These are phyloP conservation scores for Agrilus mali DNA, from an alignment of 2,888 invertebrate species.

Conservation along the genomic window DNA sequence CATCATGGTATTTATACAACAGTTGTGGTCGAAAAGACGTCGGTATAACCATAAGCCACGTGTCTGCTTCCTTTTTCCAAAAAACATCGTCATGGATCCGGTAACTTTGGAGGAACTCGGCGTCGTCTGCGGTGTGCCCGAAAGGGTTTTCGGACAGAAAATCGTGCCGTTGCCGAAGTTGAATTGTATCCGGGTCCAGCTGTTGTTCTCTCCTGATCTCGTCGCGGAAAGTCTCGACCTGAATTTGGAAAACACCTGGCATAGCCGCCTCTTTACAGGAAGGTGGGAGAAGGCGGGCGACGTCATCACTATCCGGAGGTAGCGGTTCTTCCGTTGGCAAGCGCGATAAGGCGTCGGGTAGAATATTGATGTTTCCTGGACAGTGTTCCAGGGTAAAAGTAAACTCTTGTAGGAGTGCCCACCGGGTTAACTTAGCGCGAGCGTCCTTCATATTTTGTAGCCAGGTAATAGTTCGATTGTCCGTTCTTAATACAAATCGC, in stretches of 20 bases:
- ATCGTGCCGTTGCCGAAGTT: no score
- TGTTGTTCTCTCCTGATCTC: no score
- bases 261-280: background rate
- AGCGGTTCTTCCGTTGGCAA: slow-evolving; percentile 4
- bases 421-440: slow-evolving; percentile 9
- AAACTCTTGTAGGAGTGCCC: slow-evolving; percentile 14
- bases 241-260: background rate
- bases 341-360: slow-evolving; percentile 12
- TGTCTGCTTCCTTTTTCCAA: background rate
- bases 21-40: background rate
- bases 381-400: slow-evolving; percentile 15
- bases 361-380: slow-evolving; percentile 12
- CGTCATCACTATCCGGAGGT: background rate
- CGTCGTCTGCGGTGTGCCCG: no score
- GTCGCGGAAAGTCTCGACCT: no score
- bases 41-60: background rate
- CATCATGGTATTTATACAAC: slow-evolving; percentile 7
- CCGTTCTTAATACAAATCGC: slow-evolving; percentile 7
- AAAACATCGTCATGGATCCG: background rate
- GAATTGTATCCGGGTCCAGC: no score
- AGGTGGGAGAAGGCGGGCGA: background rate
- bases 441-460: slow-evolving; percentile 8
- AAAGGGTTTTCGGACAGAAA: no score
- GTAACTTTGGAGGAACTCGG: background rate
- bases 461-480: slow-evolving; percentile 15